Base-by-base conservation (phyloP, 2,113 vertebrate species). In the Papio anubis region DNA sequence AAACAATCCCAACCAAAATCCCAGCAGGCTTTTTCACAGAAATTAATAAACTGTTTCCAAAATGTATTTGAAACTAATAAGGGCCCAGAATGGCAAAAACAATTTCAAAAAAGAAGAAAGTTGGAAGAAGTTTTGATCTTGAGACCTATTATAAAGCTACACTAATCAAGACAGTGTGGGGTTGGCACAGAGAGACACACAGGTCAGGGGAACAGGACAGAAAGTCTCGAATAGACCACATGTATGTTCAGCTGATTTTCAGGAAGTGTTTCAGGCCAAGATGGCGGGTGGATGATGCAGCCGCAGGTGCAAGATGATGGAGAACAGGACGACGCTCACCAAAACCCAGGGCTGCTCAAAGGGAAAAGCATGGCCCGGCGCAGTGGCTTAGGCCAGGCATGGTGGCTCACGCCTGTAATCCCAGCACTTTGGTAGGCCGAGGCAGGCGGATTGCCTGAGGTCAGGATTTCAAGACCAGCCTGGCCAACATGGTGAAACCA, bases 191-290 rank as follows among this genome's bases (percentile, higher is more conserved):
- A 43, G 82, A 86, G 35, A 17, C 10, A 1, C 1, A 32, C 1
- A 18, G 48, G 30, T 8, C n/a, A 1, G 4, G 13, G n/a, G 4
- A 6, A 30, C 1, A 21, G 38, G 32, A 32, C 0, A 23, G 20
- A 21, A 35, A 3, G 55, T 35, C 55, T 48, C 4, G 6, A 78
- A 59, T 5, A 14, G 52, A 2, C 18, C n/a, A 21, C 87, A 35
- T 2, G 0, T 5, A 27, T 4, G 10, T 21, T 57, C 66, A 2
- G 17, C 4, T 18, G 48, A 18, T 72, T 57, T 21, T 7, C 16
- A 18, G 35, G 43, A 50, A 48, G 16, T 50, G 75, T 50, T 11
- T 50, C 27, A 10, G 30, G 43, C 16, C 43, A 78, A 35, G 30
- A 4, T 48, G 4, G 16, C 25, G 8, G 27, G 75, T 32, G 14